phyloP scores from a whole-genome alignment of 2,888 invertebrate species.

The Chloromyia formosa region DNA sequence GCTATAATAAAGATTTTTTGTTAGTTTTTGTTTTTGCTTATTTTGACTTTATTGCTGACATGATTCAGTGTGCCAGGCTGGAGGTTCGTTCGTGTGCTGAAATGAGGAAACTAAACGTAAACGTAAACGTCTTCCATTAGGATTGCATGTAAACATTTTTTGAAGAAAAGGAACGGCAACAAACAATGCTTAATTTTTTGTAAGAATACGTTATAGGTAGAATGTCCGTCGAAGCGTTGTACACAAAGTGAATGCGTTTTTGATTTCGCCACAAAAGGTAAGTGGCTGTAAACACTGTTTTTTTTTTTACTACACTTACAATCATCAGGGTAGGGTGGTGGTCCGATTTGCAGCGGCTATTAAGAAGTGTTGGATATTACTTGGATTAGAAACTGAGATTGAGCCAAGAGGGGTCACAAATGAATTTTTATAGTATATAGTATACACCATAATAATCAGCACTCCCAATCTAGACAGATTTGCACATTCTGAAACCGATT shows the following conservation, averaged over 20 bases:
- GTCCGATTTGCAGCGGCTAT: background rate
- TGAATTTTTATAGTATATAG: no score
- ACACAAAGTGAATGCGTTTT: background rate
- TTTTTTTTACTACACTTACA: background rate
- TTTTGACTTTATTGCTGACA: constrained; percentile 14
- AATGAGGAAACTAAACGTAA: constrained; percentile 26
- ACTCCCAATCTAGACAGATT: no score
- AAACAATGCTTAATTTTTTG: no score
- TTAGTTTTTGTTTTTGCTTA: no score
- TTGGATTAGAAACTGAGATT: no score
- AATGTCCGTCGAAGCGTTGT: no score
- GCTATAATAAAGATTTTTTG: constrained; percentile 36
- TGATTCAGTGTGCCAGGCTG: background rate
- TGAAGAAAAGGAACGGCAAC: background rate
- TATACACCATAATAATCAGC: no score
- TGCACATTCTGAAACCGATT: no score
- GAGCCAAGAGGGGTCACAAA: no score
- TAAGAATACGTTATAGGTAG: no score
- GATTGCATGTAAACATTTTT: constrained; percentile 31
- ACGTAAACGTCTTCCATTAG: constrained; percentile 22
- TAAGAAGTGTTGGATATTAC: no score
- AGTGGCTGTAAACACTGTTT: constrained; percentile 12
- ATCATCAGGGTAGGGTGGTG: constrained; percentile 24
- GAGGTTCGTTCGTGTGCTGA: background rate
- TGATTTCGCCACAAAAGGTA: background rate